Base-by-base conservation (phyloP, 1,140 invertebrate genomes). In the Drosophila parvula region DNA sequence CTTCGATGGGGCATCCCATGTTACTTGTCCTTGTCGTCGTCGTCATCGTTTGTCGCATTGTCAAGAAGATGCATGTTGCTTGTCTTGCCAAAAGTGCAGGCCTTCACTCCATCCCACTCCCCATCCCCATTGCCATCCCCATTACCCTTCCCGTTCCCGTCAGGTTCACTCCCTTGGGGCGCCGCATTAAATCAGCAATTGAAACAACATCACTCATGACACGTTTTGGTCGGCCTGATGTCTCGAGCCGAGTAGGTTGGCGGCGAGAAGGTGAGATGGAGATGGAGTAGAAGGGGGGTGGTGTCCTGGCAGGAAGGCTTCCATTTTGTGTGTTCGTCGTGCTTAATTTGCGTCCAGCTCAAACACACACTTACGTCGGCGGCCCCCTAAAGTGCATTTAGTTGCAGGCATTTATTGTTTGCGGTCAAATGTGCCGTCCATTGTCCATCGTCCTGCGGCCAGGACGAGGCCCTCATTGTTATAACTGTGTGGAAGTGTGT, bases 181-280 rank as follows among this genome's bases (percentile, higher is more conserved):
- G 59, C 74, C 74, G 84, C 84, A 89, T 89, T 89, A 89, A 89
- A 89, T 89, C 84, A 89, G 85, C 84, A 89, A 89, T 89, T 89
- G 84, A 89, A 89, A 89, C 84, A 89, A 89, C 84, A 89, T 89
- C 84, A 89, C 84, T 89, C 84, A 89, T 85, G 84, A 89, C 84
- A 89, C 84, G 84, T 90, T 90, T 84, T 73, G 84, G 62, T 70
- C 63, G 70, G 78, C 34, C 69, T 67, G 70, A 59, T 58, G 59
- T 79, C 60, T 59, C 53, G 59, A 78, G 75, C 44, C 53, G 65
- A 71, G 34, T 40, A n/a, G 43, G 32, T 22, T 11, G 40, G 27
- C 10, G 22, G n/a, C 28, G 47, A 30, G 14, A 18, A 14, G 22
- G 45, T 11, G 16, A 14, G 41, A n/a, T 22, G 10, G 44, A 10